A percentile compares a stretch with the other conserved stretches of the same genome.
phyloP scores from a whole-genome alignment of 2,888 invertebrate species.

The Glaucopsyche alexis region DNA sequence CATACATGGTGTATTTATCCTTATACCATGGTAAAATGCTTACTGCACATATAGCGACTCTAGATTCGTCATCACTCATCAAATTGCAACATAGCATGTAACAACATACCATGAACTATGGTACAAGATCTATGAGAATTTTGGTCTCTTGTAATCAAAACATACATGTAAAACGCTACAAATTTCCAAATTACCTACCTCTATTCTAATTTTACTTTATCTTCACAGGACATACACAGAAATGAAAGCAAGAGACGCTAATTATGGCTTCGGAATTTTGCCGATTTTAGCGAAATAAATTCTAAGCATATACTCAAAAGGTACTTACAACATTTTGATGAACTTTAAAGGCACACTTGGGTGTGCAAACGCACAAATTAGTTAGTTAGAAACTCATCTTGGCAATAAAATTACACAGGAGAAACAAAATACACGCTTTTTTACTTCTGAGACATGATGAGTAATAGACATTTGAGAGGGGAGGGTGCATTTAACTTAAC shows the following conservation, averaged over 20 bases:
- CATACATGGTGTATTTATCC: too few relatives aligned
- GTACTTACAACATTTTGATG: slow-evolving; percentile 85
- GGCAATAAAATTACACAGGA: slow-evolving; percentile 76
- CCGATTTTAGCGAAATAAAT: slow-evolving; percentile 3
- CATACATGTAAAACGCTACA: neutral
- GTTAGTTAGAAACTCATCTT: slow-evolving; percentile 88
- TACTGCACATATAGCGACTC: neutral
- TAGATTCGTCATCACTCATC: slow-evolving; percentile 6
- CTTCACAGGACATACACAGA: neutral
- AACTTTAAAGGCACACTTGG: slow-evolving; percentile 84
- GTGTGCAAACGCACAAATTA: slow-evolving; percentile 82
- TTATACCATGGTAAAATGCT: neutral
- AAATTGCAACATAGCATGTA: slow-evolving; percentile 12
- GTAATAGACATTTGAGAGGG: slow-evolving; percentile 52
- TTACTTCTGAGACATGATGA: slow-evolving; percentile 68
- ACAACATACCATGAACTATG: neutral
- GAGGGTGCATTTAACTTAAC: neutral
- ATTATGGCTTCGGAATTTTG: slow-evolving; percentile 7
- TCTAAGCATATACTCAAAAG: neutral
- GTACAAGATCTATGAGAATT: neutral
- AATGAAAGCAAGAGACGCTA: slow-evolving; percentile 24
- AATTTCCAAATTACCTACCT: neutral
- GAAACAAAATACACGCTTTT: slow-evolving; percentile 69
- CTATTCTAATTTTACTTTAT: neutral
- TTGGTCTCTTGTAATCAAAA: neutral